Percentiles rank a stretch among this genome's conserved stretches.
Conservation (phyloP, 1,140 invertebrate genomes). For the Cyclina sinensis region DNA sequence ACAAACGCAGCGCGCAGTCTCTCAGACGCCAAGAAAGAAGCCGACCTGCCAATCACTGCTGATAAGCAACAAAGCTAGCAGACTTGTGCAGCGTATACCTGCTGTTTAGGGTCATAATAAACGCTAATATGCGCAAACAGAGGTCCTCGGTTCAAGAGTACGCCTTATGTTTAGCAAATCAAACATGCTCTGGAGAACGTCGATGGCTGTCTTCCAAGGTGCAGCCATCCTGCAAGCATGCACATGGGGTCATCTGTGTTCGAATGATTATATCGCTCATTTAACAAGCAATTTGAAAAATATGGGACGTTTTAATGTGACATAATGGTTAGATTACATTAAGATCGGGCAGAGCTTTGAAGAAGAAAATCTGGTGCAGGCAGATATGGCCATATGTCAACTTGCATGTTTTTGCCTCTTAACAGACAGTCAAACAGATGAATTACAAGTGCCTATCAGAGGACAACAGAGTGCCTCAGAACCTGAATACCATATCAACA, state of each 20-base stretch:
- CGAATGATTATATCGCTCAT: constrained; percentile 15
- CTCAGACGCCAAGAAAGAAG: constrained; percentile 21
- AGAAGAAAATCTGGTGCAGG: background rate
- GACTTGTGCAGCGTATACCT: constrained; percentile 29
- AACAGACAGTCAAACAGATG: background rate
- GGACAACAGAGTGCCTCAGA: background rate
- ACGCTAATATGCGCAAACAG: constrained; percentile 29
- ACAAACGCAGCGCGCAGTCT: constrained; percentile 39
- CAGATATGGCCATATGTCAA: constrained; percentile 16
- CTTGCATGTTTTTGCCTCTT: constrained; percentile 6
- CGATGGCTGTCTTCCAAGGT: background rate
- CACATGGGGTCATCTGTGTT: constrained; percentile 13
- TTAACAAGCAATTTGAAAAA: constrained; percentile 16
- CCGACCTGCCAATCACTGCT: constrained; percentile 34
- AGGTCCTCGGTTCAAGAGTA: constrained; percentile 45
- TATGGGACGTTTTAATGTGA: constrained; percentile 20
- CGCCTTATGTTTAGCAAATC: background rate
- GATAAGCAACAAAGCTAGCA: constrained; percentile 45
- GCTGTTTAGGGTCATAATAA: constrained; percentile 22
- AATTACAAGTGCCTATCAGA: background rate
- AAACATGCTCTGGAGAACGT: background rate
- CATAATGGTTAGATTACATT: constrained; percentile 40
- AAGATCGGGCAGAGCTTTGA: background rate
- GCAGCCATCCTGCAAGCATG: constrained; percentile 9
- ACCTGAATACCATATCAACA: too few species aligned